Base-by-base conservation (phyloP, 2,797 vertebrate species). In the Phrynocephalus vlangalii region DNA sequence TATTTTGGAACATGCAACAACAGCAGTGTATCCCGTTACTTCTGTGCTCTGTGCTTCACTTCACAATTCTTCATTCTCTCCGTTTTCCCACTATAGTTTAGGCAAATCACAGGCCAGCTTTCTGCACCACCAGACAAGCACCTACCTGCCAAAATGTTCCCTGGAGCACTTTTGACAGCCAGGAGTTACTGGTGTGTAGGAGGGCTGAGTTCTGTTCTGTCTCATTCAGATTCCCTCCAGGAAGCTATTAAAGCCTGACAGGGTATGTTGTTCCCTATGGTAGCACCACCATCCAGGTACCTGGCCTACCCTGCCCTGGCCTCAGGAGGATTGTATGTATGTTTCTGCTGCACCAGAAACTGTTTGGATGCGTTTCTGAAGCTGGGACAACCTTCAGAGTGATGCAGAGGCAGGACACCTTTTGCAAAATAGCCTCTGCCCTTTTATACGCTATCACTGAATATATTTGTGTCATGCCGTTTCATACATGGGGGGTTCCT, bases 151-250 rank as follows among this genome's bases (percentile, higher is more conserved):
- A 72, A 84, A 76, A 66, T 26, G 66, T 87, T 60, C 71, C 86
- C 28, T 75, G 67, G 18, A 15, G 5, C 24, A 66, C 1, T 0
- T 86, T 30, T 56, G 88, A 56, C 68, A 87, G 80, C 78, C 38
- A 88, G 71, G 86, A 82, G 44, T 84, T 52, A 72, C 16, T 86
- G 86, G 86, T 87, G 63, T 79, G 5, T 50, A 72, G 89, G n/a
- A 81, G 56, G 5, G 13, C 24, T 0, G 0, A 78, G 66, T 22
- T 63, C 70, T 70, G 83, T 0, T 0, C 71, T 18, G 75, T 33
- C 28, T 84, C 81, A 80, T 79, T 48, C n/a, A 20, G 56, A 60
- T 7, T 9, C 18, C 30, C 16, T 60, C 78, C 78, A 79, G 78
- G 13, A n/a, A 79, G 18, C 78, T 52, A 79, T 63, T 79, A 79